phyloP scores from a whole-genome alignment of 92 coral and sea anemone genomes.

The Paragorgia papillata region DNA sequence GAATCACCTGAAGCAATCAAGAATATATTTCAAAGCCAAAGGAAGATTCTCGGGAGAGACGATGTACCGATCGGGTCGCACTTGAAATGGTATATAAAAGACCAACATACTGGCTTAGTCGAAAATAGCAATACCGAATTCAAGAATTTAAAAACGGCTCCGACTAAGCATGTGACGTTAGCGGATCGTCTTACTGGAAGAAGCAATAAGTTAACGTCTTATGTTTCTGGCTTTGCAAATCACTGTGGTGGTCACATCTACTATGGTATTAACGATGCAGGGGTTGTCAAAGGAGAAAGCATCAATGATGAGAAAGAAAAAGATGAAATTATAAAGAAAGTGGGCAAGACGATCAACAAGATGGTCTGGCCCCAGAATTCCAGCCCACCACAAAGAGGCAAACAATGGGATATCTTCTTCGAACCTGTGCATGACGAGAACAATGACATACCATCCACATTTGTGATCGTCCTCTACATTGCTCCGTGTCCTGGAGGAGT shows the following conservation, averaged over 20 bases:
- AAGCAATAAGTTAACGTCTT: constrained; percentile 33
- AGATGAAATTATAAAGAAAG: constrained; percentile 10
- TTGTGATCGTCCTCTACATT: constrained; percentile 39
- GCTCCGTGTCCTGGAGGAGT: constrained; percentile 45
- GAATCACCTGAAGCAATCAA: constrained; percentile 18
- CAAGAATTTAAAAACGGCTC: constrained; percentile 15
- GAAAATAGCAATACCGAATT: constrained; percentile 20
- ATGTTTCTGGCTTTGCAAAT: constrained; percentile 55
- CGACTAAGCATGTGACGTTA: constrained; percentile 22
- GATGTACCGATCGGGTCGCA: constrained; percentile 4
- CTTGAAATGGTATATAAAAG: neutral
- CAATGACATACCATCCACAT: neutral
- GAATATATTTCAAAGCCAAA: neutral
- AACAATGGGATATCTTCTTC: constrained; percentile 53
- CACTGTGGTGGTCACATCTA: constrained; percentile 50
- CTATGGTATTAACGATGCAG: constrained; percentile 46
- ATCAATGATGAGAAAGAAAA: constrained; percentile 31
- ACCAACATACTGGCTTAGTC: neutral
- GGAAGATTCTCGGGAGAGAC: neutral
- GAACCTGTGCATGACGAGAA: constrained; percentile 47
- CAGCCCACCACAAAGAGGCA: constrained; percentile 45
- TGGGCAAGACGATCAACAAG: constrained; percentile 33
- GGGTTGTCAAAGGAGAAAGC: constrained; percentile 40
- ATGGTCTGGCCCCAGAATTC: constrained; percentile 50
- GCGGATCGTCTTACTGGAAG: constrained; percentile 30